phyloP scores from a whole-genome alignment of 2,113 vertebrate genomes.

The Fulica atra region DNA sequence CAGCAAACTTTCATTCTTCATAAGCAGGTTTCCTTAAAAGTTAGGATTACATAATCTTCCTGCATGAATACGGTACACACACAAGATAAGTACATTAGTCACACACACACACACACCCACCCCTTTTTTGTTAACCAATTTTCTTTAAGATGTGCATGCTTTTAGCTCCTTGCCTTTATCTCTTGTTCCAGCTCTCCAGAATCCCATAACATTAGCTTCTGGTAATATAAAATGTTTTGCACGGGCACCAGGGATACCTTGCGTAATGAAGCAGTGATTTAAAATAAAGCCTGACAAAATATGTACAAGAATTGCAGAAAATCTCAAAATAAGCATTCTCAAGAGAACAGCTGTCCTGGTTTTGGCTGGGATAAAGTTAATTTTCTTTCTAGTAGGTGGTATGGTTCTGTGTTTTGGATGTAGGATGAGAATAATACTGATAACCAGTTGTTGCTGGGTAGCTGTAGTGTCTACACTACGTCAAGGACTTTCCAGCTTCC shows the following conservation, averaged over 20 bases:
- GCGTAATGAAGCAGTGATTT: background rate
- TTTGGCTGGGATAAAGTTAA: too few species aligned
- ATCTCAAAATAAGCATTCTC: slow-evolving; percentile 11
- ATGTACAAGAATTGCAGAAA: background rate
- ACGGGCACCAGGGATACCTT: background rate
- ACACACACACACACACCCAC: too few species aligned
- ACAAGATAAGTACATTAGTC: background rate
- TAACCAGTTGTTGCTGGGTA: too few species aligned
- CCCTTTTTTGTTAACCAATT: background rate
- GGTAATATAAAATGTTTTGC: background rate
- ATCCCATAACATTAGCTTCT: background rate
- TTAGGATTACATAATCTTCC: background rate
- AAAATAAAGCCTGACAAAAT: slow-evolving; percentile 17
- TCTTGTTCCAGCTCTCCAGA: background rate
- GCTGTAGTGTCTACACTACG: too few species aligned
- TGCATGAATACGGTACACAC: background rate
- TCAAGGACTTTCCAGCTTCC: too few species aligned
- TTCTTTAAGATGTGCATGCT: background rate
- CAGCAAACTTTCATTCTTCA: background rate
- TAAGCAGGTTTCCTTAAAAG: background rate
- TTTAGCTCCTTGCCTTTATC: background rate
- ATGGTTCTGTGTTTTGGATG: too few species aligned
- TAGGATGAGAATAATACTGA: too few species aligned
- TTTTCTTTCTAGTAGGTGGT: too few species aligned
- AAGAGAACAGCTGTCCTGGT: background rate